Base-by-base conservation (phyloP, 2,888 invertebrate genomes). In the Spialia ferax region DNA sequence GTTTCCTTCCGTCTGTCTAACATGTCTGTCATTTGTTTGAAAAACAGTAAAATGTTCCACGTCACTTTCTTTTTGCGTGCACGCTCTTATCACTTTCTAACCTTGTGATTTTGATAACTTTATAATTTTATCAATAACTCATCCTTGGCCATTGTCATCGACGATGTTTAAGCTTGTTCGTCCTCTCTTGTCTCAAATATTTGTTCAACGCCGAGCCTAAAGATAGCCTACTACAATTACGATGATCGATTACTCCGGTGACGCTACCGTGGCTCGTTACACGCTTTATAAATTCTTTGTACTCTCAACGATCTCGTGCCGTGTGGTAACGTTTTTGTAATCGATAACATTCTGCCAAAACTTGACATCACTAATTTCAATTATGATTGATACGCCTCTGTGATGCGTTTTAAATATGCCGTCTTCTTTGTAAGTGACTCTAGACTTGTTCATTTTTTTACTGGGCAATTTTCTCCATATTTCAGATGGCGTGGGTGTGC, bases 171-270 rank as follows among this genome's bases (percentile, higher is more conserved):
- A 87, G 88, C 83, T 86, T 70, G 73, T 74, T 72, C 80, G 85
- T 84, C 85, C 85, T 86, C 83, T 83, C 83, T 83, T 88, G 88
- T 88, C 85, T 74, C 73, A 74, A 69, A 74, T 83, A 85, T 88
- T 89, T 88, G 85, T 84, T 86, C 82, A 81, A 80, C 77, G 77
- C 75, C 73, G 75, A 73, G 73, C 72, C 70, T 73, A 52, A 74
- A 78, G 80, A 82, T 85, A 84, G 74, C 79, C 79, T 79, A 71
- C 74, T 71, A 75, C 81, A 79, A 82, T 87, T 84, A 86, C 76
- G 75, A 83, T 91, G 90, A 92, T 91, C 84, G 89, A 91, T 91
- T 80, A 85, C 82, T 84, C 82, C 82, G 67, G 61, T 77, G 69
- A 73, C 63, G 79, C 86, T 83, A 83, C 85, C 78, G 79, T 75